A percentile compares a stretch with the other conserved stretches of the same genome.
Evolutionary conservation across 1,140 invertebrate genomes (phyloP).

Genomic region (Magallana angulata): DNA sequence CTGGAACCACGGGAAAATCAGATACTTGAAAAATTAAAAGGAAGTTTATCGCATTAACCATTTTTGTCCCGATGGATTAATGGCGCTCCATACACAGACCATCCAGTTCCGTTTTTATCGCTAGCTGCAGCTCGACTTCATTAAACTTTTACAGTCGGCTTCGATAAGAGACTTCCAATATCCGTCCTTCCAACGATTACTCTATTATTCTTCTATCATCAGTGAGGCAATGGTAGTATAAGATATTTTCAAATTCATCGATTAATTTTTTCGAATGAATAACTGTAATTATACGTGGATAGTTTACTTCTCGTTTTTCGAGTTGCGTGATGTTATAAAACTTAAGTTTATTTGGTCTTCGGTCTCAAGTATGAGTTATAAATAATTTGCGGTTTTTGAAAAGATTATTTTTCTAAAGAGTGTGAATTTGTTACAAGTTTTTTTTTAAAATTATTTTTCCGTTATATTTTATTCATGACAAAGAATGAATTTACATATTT

Average conservation of each 20-base stretch:
- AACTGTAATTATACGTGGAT: too few species aligned
- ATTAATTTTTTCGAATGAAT: not conserved
- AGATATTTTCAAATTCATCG: not conserved
- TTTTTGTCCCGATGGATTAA: not conserved
- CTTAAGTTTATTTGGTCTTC: too few species aligned
- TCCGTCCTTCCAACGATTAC: not conserved
- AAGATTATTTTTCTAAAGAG: too few species aligned
- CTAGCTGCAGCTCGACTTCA: not conserved
- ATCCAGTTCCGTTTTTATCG: not conserved
- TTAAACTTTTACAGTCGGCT: slow-evolving; percentile 5
- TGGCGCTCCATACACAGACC: not conserved
- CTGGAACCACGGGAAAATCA: not conserved
- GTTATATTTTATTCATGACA: not conserved
- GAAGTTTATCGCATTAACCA: slow-evolving; percentile 12
- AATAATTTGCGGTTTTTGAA: too few species aligned
- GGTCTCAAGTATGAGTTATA: too few species aligned
- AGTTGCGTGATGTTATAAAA: too few species aligned
- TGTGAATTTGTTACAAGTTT: not conserved
- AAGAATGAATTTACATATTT: too few species aligned
- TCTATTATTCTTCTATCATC: not conserved
- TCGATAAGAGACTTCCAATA: slow-evolving; percentile 5
- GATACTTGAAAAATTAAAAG: not conserved
- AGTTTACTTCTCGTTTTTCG: too few species aligned
- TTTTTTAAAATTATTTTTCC: not conserved
- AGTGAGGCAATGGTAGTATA: not conserved